Base-by-base conservation (phyloP, 1,140 invertebrate species). In the Aphidius gifuensis region DNA sequence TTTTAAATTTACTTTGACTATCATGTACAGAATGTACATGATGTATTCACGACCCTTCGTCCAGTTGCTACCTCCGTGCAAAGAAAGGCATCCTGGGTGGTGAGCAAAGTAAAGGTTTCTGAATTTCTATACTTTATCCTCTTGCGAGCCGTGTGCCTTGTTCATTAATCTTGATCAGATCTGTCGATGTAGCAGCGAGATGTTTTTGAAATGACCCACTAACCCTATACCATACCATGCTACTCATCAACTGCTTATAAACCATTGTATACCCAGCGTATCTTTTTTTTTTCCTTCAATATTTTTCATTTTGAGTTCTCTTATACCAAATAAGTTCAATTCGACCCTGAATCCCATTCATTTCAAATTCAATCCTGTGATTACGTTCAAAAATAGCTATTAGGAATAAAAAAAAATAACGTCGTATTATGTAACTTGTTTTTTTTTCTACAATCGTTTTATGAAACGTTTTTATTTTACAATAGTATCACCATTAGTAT, bases 141-240 rank as follows among this genome's bases (percentile, higher is more conserved):
- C 75, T 77, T 69, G 74, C 71, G 73, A 76, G 73, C 75, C 74
- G 71, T 73, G 71, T 54, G 16, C 42, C 23, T 3, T 72, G 69
- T 75, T 79, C 77, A 79, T 79, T 78, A 79, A 79, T 79, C 77
- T 79, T 79, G 77, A 79, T 79, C 77, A 74, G 75, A 78, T 79
- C 77, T 78, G 77, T 76, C 72, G 73, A 79, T 76, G 78, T 79
- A 79, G 73, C 77, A 75, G 77, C 76, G 76, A 78, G 74, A 75
- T 78, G 77, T 79, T 79, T 77, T 76, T 75, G 72, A 79, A 79
- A 79, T 32, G 23, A 74, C 66, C 66, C 66, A 65, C 65, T 62
- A 45, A 9, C 38, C 50, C 59, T 58, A 38, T 40, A 51, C 43
- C 9, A 6, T 32, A 32, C 54, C 48, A 6, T 4, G 45, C 47